A percentile compares a stretch with the other conserved stretches of the same genome.
Conservation (phyloP, 2,797 vertebrate genomes). For the Distichodus sexfasciatus region DNA sequence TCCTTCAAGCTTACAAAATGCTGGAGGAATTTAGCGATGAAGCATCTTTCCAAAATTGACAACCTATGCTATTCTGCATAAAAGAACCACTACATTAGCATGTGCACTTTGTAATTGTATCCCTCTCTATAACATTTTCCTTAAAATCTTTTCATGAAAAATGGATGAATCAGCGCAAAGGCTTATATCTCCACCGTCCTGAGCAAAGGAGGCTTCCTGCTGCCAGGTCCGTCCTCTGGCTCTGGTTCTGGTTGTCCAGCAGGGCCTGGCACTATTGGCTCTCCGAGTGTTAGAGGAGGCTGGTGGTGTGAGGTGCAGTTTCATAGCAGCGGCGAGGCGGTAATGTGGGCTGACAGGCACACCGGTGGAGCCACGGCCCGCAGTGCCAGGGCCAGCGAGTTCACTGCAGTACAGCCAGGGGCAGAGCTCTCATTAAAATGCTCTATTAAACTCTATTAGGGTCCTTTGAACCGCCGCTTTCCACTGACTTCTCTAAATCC, state of each 20-base stretch:
- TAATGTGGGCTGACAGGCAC: slow-evolving; percentile 57
- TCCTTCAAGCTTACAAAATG: too few relatives aligned
- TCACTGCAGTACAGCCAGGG: slow-evolving; percentile 44
- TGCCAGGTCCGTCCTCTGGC: background rate
- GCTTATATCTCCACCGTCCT: slow-evolving; percentile 27
- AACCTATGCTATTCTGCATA: too few relatives aligned
- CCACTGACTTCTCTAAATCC: slow-evolving; percentile 31
- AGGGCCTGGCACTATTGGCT: slow-evolving; percentile 12
- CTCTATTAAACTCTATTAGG: slow-evolving; percentile 51
- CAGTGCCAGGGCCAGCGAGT: slow-evolving; percentile 46
- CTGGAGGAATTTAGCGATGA: too few relatives aligned
- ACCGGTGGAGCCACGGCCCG: slow-evolving; percentile 40
- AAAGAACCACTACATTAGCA: too few relatives aligned
- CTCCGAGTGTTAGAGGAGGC: slow-evolving; percentile 14
- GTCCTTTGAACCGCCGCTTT: slow-evolving; percentile 39
- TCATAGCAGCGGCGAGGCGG: slow-evolving; percentile 37
- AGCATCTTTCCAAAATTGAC: too few relatives aligned
- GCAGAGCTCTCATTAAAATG: slow-evolving; percentile 56
- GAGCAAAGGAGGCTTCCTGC: slow-evolving; percentile 1
- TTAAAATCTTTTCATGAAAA: slow-evolving; percentile 21
- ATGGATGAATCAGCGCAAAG: slow-evolving; percentile 21
- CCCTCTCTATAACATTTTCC: too few relatives aligned
- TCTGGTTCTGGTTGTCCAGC: slow-evolving; percentile 22
- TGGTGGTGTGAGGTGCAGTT: slow-evolving; percentile 47
- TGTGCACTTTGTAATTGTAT: too few relatives aligned